Base-by-base conservation (phyloP, 2,113 vertebrate genomes). In the Alaudala cheleensis region DNA sequence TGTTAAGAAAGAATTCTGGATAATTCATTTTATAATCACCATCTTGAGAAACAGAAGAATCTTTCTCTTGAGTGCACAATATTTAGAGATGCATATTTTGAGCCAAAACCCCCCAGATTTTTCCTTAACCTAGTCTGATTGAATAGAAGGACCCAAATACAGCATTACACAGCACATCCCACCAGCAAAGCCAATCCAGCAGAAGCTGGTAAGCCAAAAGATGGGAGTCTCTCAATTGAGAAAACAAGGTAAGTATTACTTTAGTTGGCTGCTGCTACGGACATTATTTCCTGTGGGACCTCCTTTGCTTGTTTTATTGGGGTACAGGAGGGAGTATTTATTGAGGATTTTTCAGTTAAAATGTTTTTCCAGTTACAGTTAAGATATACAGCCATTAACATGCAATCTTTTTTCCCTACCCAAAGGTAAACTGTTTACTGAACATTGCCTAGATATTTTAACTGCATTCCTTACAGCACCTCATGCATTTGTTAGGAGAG, bases 371-470 rank as follows among this genome's bases (percentile, higher is more conserved):
- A 56, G 64, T 88, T 80, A 87, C 34, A 92, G 79, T 83, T 77
- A 92, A 94, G 72, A 88, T 78, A 96, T 10, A 93, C 34, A 95
- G 92, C 51, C 88, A 83, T 83, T 81, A 88, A 90, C 93, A 95
- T 95, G 90, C 90, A 88, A 91, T 67, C 70, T 74, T 92, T 89
- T 90, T 78, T 9, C 39, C 56, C n/a, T 62, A 84, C 62, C 53
- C 49, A 54, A 81, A 86, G 77, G 65, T 56, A 92, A 91, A 82
- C 24, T 50, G 69, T 73, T 85, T 66, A 91, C 54, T 82, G 91
- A 90, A 86, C 37, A 66, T 20, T 71, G 72, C 56, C 88, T 92
- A 94, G 77, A 29, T 86, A 97, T 66, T 94, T 94, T 62, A 94
- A 88, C 81, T 91, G 90, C 85, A 93, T 94, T 88, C 74, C 40